Evolutionary conservation across 2,888 invertebrate genomes (phyloP).

Genomic region (Rhingia campestris): DNA sequence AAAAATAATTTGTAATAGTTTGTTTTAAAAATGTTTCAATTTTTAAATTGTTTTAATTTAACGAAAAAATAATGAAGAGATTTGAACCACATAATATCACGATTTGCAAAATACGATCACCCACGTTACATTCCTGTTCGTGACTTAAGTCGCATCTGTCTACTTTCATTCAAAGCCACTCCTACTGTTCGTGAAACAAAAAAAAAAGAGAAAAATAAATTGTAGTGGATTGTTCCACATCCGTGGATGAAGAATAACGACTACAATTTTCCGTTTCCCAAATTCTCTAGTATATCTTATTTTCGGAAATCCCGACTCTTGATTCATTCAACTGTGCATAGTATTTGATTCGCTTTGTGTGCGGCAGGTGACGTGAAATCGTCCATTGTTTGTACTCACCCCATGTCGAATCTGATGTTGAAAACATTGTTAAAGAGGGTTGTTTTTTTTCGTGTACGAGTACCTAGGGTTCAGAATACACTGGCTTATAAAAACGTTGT

Average conservation of each 20-base stretch:
- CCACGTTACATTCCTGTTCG: not conserved
- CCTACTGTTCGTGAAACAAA: conserved; percentile 32
- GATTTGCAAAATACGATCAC: not conserved
- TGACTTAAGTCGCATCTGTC: conserved; percentile 32
- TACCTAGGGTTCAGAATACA: conserved; percentile 45
- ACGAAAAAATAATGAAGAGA: too few relatives aligned
- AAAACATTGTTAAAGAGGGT: conserved; percentile 75
- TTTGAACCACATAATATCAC: not conserved
- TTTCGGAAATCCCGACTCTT: conserved; percentile 67
- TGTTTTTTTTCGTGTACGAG: conserved; percentile 39
- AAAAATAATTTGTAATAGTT: too few relatives aligned
- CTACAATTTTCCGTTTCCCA: conserved; percentile 15
- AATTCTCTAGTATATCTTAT: conserved; percentile 43
- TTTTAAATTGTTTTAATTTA: not conserved
- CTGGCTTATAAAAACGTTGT: conserved; percentile 63
- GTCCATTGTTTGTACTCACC: conserved; percentile 80
- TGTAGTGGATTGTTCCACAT: conserved; percentile 26
- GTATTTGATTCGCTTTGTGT: conserved; percentile 77
- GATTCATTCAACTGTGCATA: conserved; percentile 68
- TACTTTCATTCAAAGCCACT: conserved; percentile 5
- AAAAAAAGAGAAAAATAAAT: conserved; percentile 16
- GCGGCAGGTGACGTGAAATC: conserved; percentile 83
- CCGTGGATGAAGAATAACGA: conserved; percentile 16
- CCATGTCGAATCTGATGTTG: conserved; percentile 74
- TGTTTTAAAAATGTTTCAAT: not conserved